These are phyloP conservation scores for Globodera ellingtonae DNA, from an alignment of 1,140 invertebrate species.

Conservation along the genomic window DNA sequence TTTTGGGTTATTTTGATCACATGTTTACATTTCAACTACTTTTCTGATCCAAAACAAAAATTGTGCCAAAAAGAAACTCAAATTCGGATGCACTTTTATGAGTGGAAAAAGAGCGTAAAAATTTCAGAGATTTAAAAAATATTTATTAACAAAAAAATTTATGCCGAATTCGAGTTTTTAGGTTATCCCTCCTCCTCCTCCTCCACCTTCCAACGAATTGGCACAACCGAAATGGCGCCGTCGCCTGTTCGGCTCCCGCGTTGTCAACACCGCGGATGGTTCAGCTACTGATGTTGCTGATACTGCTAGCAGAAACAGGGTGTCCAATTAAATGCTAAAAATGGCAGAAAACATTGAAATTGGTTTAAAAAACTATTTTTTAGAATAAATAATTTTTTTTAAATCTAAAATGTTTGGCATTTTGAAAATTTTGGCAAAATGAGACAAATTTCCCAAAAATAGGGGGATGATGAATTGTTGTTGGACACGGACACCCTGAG, in stretches of 20 bases:
- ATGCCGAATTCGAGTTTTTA: conserved; percentile 25
- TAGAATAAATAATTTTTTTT: no score
- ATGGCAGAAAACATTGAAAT: no score
- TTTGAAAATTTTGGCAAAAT: not conserved
- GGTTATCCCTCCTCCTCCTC: conserved; percentile 6
- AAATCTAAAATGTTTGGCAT: not conserved
- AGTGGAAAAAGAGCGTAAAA: not conserved
- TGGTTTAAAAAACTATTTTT: no score
- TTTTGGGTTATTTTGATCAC: not conserved
- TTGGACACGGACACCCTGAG: not conserved
- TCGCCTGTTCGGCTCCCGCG: not conserved
- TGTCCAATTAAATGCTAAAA: not conserved
- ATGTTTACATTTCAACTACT: no score
- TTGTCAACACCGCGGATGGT: not conserved
- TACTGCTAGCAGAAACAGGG: not conserved
- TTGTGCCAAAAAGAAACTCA: conserved; percentile 1
- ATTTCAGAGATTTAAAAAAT: not conserved
- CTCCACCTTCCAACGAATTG: not conserved
- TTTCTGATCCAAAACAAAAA: not conserved
- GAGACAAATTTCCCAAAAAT: not conserved
- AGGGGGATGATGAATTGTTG: conserved; percentile 4
- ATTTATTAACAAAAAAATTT: not conserved
- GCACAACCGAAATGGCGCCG: conserved; percentile 17
- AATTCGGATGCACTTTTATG: conserved; percentile 11
- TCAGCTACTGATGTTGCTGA: not conserved